Evolutionary conservation across 2,888 invertebrate genomes (phyloP).

Genomic region (Galerucella pusilla): DNA sequence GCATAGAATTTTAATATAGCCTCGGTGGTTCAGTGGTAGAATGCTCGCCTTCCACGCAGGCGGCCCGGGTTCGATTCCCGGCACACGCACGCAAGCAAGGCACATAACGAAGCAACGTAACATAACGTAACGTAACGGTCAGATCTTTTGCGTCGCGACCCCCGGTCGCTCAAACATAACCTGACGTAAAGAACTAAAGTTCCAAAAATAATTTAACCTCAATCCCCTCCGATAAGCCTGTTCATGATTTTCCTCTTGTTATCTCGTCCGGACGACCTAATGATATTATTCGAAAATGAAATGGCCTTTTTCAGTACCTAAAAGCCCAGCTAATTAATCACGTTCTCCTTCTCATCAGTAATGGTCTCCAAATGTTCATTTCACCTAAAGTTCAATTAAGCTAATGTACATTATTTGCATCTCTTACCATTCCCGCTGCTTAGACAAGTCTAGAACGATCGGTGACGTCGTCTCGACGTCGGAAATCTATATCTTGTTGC

Average conservation of each 20-base stretch:
- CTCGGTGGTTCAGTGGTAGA: too few species aligned
- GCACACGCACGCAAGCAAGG: too few species aligned
- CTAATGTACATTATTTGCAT: slow-evolving; percentile 68
- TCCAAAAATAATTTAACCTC: neutral
- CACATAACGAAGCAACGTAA: too few species aligned
- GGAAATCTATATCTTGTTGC: slow-evolving; percentile 21
- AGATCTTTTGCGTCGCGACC: too few species aligned
- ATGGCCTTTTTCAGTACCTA: slow-evolving; percentile 55
- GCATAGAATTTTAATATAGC: too few species aligned
- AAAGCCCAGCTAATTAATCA: slow-evolving; percentile 63
- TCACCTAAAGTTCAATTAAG: slow-evolving; percentile 68
- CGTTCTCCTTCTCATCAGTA: slow-evolving; percentile 63
- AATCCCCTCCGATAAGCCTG: neutral
- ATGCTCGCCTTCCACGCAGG: too few species aligned
- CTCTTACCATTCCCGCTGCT: slow-evolving; percentile 55
- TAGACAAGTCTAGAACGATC: slow-evolving; percentile 25
- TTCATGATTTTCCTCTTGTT: neutral
- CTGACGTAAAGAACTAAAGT: too few species aligned
- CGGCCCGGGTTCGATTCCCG: too few species aligned
- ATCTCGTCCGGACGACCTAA: slow-evolving; percentile 41
- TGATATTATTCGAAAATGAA: slow-evolving; percentile 57
- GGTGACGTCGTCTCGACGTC: slow-evolving; percentile 28
- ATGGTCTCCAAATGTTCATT: slow-evolving; percentile 66
- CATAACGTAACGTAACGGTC: too few species aligned
- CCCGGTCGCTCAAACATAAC: too few species aligned